phyloP scores from a whole-genome alignment of 1,140 invertebrate species.

The Eupristina koningsbergeri region DNA sequence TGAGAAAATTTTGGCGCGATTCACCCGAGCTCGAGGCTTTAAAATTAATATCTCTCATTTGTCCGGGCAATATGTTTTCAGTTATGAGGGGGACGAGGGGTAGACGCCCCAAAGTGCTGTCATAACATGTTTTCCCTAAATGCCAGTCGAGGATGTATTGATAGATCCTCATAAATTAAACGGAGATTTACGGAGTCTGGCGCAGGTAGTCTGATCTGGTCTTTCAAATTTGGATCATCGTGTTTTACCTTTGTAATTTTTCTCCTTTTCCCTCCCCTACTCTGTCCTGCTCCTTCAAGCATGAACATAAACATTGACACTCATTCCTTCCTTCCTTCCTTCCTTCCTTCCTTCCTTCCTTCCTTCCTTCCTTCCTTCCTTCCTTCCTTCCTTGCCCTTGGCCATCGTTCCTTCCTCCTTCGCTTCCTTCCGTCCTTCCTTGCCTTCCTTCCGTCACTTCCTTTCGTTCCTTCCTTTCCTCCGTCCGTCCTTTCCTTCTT shows the following conservation, averaged over 20 bases:
- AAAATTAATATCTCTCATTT: conserved; percentile 29
- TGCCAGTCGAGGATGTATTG: not conserved
- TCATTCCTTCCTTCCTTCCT: too few relatives aligned
- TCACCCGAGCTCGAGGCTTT: not conserved
- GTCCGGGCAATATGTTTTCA: not conserved
- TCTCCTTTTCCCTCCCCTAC: not conserved
- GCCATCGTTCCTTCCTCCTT: too few relatives aligned
- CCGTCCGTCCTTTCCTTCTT: too few relatives aligned
- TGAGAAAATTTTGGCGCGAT: not conserved
- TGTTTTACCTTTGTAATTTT: not conserved
- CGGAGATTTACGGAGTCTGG: not conserved
- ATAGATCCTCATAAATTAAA: conserved; percentile 22
- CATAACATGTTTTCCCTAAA: not conserved
- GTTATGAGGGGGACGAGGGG: not conserved
- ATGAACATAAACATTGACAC: too few relatives aligned
- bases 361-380: too few relatives aligned
- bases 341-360: too few relatives aligned
- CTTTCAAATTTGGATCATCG: not conserved
- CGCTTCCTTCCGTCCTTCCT: too few relatives aligned
- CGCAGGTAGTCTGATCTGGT: not conserved
- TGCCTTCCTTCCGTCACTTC: too few relatives aligned
- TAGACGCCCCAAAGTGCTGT: conserved; percentile 19
- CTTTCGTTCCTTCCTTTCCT: too few relatives aligned
- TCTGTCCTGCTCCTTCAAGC: too few relatives aligned
- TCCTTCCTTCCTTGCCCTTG: too few relatives aligned